Percentiles rank a stretch among this genome's conserved stretches.
Conservation (phyloP, 2,888 invertebrate species). For the Polymixis lichenea region DNA sequence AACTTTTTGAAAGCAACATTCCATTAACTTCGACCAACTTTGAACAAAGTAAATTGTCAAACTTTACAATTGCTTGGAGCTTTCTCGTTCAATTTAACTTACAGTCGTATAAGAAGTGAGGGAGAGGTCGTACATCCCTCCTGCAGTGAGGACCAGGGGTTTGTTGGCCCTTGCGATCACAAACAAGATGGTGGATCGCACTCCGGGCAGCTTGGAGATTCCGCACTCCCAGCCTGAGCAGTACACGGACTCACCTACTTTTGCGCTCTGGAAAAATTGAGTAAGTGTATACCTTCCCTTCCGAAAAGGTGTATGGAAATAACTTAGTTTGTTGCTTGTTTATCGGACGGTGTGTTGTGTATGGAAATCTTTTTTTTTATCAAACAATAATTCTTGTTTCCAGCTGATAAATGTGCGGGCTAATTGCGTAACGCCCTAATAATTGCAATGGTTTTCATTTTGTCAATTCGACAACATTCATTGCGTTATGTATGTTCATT, state of each 20-base stretch:
- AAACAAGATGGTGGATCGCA: slow-evolving; percentile 76
- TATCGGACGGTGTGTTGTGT: too few relatives aligned
- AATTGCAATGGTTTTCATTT: too few relatives aligned
- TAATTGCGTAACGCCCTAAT: neutral
- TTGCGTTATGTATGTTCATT: neutral
- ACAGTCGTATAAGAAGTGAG: slow-evolving; percentile 81
- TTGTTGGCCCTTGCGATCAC: slow-evolving; percentile 80
- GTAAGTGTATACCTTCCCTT: neutral
- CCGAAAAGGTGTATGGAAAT: neutral
- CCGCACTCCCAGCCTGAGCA: slow-evolving; percentile 85
- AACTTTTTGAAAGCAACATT: slow-evolving; percentile 30
- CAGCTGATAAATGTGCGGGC: too few relatives aligned
- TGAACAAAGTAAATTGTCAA: slow-evolving; percentile 38
- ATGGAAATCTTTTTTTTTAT: neutral
- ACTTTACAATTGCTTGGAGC: slow-evolving; percentile 40
- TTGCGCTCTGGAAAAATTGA: slow-evolving; percentile 74
- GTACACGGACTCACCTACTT: slow-evolving; percentile 80
- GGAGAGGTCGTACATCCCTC: slow-evolving; percentile 85
- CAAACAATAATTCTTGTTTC: neutral
- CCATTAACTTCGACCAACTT: slow-evolving; percentile 6
- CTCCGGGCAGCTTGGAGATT: slow-evolving; percentile 74
- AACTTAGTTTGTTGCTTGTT: neutral
- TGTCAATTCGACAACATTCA: neutral
- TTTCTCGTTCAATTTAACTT: slow-evolving; percentile 60
- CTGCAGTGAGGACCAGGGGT: slow-evolving; percentile 82